Percentiles rank a stretch among this genome's conserved stretches.
phyloP scores from a whole-genome alignment of 2,113 vertebrate genomes.

The Rhea americana region DNA sequence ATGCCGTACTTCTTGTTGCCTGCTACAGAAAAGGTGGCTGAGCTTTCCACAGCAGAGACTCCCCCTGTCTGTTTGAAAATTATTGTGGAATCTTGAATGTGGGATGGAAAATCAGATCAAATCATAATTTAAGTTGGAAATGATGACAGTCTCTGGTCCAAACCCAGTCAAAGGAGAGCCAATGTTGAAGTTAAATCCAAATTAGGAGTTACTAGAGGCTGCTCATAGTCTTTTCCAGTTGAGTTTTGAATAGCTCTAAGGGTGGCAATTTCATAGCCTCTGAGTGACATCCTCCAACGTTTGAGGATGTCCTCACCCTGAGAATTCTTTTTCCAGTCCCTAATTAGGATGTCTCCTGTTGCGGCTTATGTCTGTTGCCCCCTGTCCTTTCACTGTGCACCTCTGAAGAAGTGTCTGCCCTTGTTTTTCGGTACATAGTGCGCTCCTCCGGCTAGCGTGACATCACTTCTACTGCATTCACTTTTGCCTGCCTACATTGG shows the following conservation, averaged over 20 bases:
- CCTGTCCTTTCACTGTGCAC: background rate
- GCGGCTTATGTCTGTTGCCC: rapidly evolving
- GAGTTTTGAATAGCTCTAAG: background rate
- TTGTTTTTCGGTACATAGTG: background rate
- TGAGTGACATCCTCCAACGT: background rate
- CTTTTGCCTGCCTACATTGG: background rate
- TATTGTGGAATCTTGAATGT: background rate
- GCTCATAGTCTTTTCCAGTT: background rate
- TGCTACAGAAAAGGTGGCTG: background rate
- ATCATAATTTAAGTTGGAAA: background rate
- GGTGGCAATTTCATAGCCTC: background rate
- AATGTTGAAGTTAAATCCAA: background rate
- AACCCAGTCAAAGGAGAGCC: background rate
- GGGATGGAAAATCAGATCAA: background rate
- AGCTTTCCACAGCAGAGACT: rapidly evolving
- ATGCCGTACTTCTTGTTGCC: background rate
- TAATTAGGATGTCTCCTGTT: background rate
- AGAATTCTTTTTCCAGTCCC: background rate
- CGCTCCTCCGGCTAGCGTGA: background rate
- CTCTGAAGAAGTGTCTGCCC: background rate
- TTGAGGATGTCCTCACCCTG: background rate
- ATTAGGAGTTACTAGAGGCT: background rate
- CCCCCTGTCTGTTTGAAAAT: background rate
- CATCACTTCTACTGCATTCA: rapidly evolving
- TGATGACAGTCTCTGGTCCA: background rate